Evolutionary conservation across 1,140 invertebrate genomes (phyloP).

Genomic region (Muscidifurax raptorellus): DNA sequence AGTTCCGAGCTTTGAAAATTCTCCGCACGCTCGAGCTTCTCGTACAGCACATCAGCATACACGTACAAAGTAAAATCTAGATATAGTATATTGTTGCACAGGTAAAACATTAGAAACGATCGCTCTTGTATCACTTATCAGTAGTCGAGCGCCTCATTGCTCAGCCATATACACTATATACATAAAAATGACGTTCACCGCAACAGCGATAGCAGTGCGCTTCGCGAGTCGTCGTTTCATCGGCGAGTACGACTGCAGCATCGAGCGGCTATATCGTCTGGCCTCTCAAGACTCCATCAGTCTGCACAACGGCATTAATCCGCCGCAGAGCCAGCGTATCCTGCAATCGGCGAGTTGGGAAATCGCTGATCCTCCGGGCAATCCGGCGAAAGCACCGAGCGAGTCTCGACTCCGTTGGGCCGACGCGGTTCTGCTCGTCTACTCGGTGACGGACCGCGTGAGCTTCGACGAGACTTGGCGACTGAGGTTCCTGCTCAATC

Average conservation of each 20-base stretch:
- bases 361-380: conserved; percentile 58
- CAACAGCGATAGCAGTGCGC: conserved; percentile 84
- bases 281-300: conserved; percentile 34
- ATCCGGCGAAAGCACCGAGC: conserved; percentile 18
- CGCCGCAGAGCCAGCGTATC: neutral
- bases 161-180: too few relatives aligned
- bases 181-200: too few relatives aligned
- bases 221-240: conserved; percentile 89
- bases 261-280: conserved; percentile 83
- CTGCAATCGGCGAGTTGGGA: conserved; percentile 53
- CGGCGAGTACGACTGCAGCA: conserved; percentile 87
- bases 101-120: too few relatives aligned
- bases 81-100: too few relatives aligned
- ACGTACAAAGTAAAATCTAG: too few relatives aligned
- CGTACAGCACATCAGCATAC: too few relatives aligned
- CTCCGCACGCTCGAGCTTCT: too few relatives aligned
- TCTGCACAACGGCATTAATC: too few relatives aligned
- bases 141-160: neutral
- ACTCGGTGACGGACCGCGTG: conserved; percentile 88
- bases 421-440: conserved; percentile 90
- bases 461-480: conserved; percentile 90
- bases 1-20: too few relatives aligned
- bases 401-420: conserved; percentile 89
- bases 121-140: neutral
- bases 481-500: conserved; percentile 75